Conservation (phyloP, 2,797 vertebrate genomes). For the Kryptolebias ocellatus region DNA sequence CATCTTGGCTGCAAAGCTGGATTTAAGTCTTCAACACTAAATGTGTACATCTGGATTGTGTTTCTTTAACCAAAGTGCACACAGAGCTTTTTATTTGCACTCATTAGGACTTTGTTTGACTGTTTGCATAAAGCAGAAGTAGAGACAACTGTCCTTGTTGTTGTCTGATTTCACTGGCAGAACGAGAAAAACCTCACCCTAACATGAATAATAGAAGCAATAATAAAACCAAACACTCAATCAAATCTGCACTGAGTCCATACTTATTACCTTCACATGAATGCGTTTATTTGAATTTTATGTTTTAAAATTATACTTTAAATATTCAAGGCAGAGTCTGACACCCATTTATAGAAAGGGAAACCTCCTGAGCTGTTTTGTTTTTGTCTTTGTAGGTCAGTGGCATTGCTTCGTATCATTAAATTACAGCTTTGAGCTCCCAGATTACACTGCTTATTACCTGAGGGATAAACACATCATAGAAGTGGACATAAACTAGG, state of each 20-base stretch:
- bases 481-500: not conserved
- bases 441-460: not conserved
- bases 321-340: not conserved
- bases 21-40: not conserved
- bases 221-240: not conserved
- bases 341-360: not conserved
- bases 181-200: constrained; percentile 10
- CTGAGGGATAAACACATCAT: not conserved
- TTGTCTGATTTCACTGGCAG: constrained; percentile 11
- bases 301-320: not conserved
- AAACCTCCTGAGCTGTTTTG: not conserved
- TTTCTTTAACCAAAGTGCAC: not conserved
- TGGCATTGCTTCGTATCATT: not conserved
- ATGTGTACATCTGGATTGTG: not conserved
- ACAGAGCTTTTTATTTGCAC: not conserved
- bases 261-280: not conserved
- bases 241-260: not conserved
- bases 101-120: not conserved
- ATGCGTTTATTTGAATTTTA: not conserved
- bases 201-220: not conserved
- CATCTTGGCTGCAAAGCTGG: not conserved
- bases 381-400: constrained; percentile 3
- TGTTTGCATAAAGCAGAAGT: constrained; percentile 27
- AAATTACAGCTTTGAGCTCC: not conserved
- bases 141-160: constrained; percentile 19